Conservation (phyloP, 2,888 invertebrate genomes). For the Platycheirus rosarum region DNA sequence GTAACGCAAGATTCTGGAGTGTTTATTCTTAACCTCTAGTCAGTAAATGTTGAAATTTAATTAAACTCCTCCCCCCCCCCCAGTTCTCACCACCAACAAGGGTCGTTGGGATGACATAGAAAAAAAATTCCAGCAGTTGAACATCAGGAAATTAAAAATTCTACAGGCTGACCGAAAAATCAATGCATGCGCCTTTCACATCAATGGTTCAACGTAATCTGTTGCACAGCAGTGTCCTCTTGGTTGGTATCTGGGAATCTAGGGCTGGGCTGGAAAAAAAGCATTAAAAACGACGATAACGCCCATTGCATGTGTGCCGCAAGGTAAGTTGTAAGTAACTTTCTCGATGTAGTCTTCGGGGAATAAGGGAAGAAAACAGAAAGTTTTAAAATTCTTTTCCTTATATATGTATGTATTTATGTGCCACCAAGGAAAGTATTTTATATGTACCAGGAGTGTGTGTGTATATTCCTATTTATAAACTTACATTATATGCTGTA, state of each 20-base stretch:
- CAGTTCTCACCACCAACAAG: conserved; percentile 4
- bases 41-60: conserved; percentile 43
- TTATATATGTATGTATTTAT: conserved; percentile 1
- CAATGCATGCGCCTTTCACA: conserved; percentile 64
- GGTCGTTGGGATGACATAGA: neutral
- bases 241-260: conserved; percentile 9
- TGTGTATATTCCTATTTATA: neutral
- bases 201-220: conserved; percentile 48
- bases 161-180: conserved; percentile 40
- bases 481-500: neutral
- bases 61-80: too few species aligned
- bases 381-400: conserved; percentile 39
- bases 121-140: conserved; percentile 26
- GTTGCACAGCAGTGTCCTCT: conserved; percentile 42
- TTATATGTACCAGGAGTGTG: neutral
- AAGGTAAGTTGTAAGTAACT: conserved; percentile 34
- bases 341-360: conserved; percentile 38
- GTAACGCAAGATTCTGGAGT: neutral
- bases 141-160: conserved; percentile 60
- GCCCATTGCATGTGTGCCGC: conserved; percentile 26
- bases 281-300: conserved; percentile 22
- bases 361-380: conserved; percentile 24
- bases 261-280: conserved; percentile 4
- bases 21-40: conserved; percentile 6
- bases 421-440: conserved; percentile 5